Base-by-base conservation (phyloP, 2,888 invertebrate species). In the Odontothrips loti region DNA sequence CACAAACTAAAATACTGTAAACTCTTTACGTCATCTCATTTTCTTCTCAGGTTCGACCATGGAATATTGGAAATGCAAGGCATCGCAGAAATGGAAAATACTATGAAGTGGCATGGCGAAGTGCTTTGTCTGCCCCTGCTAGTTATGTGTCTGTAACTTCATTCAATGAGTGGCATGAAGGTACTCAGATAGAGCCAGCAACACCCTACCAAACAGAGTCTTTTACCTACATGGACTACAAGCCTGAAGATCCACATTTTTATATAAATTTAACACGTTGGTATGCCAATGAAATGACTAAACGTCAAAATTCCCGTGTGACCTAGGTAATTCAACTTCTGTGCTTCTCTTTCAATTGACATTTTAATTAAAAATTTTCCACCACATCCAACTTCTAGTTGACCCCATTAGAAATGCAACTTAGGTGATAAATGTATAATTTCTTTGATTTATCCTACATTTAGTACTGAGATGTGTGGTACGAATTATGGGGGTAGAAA, bases 131-230 rank as follows among this genome's bases (percentile, higher is more conserved):
- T 11, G 88, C 90, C 79, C 88, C 89, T 34, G 89, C 91, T 15
- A 87, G 88, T 81, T 89, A 91, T 81, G 87, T 94, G 23, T 91
- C 91, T 15, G 90, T 93, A 81, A 93, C 92, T 75, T 93, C 93
- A 82, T 93, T 92, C 85, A 93, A 93, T 85, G 93, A 93, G 85
- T 93, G 93, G 93, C 91, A 92, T 84, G 93, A 93, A 86, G 93
- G 93, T 9, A 93, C 93, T 15, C 93, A 93, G 87, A 92, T 93
- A 81, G 93, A 93, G 86, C 91, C 92, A 75, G 92, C 91, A 0
- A 86, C 89, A 27, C 86, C 89, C 2, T 89, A 89, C 82, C 86
- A 85, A 47, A 86, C 85, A 79, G 84, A 86, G 20, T 86, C 85
- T 29, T 89, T 87, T 84, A 87, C 86, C 0, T 91, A 91, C 84